These are phyloP conservation scores for Pristionchus entomophagus DNA, from an alignment of 2,888 invertebrate genomes.

Conservation along the genomic window DNA sequence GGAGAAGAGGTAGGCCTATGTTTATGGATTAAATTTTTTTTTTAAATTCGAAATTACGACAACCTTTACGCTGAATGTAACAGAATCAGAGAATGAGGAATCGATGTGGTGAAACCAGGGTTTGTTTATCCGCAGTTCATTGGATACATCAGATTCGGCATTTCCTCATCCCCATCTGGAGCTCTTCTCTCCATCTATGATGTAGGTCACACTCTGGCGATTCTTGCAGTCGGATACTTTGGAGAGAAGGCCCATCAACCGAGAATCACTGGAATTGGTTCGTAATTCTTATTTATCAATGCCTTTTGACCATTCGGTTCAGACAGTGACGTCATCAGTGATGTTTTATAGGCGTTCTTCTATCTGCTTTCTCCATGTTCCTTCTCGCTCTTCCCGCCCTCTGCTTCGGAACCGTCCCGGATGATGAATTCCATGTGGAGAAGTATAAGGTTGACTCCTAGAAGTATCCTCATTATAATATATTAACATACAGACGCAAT, in stretches of 20 bases:
- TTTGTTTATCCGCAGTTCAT: too few species aligned
- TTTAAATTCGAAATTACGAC: background rate
- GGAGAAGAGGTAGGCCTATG: constrained; percentile 63
- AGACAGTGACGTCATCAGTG: too few species aligned
- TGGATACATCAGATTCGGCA: constrained; percentile 48
- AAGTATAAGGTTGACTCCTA: constrained; percentile 47
- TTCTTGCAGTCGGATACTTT: constrained; percentile 68
- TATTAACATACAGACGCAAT: constrained; percentile 53
- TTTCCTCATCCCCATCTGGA: constrained; percentile 58
- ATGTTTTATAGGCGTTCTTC: constrained; percentile 58
- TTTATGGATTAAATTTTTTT: too few species aligned
- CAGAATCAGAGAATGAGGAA: too few species aligned
- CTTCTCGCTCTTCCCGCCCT: constrained; percentile 62
- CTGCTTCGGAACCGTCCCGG: constrained; percentile 63
- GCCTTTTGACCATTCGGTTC: too few species aligned
- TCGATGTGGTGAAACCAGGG: too few species aligned
- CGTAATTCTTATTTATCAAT: too few species aligned
- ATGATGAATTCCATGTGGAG: constrained; percentile 53
- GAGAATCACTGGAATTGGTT: constrained; percentile 66
- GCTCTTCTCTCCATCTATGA: constrained; percentile 67
- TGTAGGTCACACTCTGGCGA: constrained; percentile 67
- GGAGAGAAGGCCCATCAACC: constrained; percentile 66
- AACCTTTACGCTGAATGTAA: too few species aligned
- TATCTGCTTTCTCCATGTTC: constrained; percentile 67
- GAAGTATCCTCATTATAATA: background rate